These are phyloP conservation scores for Camponotus fellah DNA, from an alignment of 2,888 invertebrate species.

Conservation along the genomic window DNA sequence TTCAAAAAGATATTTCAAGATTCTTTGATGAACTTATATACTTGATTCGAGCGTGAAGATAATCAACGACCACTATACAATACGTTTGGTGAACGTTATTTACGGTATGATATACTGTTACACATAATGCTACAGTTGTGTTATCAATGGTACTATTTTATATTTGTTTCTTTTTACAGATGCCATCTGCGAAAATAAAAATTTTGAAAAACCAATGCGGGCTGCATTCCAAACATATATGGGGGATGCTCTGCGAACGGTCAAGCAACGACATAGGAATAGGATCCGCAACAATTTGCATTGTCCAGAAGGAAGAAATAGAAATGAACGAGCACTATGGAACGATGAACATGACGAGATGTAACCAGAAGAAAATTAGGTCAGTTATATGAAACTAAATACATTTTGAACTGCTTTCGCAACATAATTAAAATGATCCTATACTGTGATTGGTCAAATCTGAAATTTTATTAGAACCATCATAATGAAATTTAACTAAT, in stretches of 20 bases:
- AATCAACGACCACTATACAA: slow-evolving; percentile 6
- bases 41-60: slow-evolving; percentile 4
- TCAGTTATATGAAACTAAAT: background rate
- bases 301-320: background rate
- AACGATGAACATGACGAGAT: background rate
- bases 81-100: background rate
- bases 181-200: slow-evolving; percentile 10
- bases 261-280: background rate
- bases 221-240: background rate
- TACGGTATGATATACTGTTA: slow-evolving; percentile 11
- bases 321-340: background rate
- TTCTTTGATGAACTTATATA: background rate
- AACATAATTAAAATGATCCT: too few relatives aligned
- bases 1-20: background rate
- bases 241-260: background rate
- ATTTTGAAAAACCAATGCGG: slow-evolving; percentile 10
- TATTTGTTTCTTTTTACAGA: background rate
- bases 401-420: background rate
- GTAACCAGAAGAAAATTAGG: slow-evolving; percentile 4
- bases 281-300: background rate
- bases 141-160: slow-evolving; percentile 7
- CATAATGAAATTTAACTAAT: too few relatives aligned
- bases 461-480: too few relatives aligned
- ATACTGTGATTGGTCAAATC: too few relatives aligned
- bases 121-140: background rate